Evolutionary conservation across 2,888 invertebrate species (phyloP).

Genomic region (Meiosimyza decipiens): DNA sequence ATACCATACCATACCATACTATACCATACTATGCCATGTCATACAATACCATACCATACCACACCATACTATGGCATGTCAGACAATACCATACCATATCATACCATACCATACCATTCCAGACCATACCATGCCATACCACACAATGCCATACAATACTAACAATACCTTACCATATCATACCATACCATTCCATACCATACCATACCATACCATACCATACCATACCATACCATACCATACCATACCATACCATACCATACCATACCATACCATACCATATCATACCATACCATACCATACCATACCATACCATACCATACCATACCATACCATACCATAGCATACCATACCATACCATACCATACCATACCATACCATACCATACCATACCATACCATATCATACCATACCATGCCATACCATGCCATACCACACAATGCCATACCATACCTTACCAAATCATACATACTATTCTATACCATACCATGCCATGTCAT

Average conservation of each 20-base stretch:
- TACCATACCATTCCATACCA: conserved; percentile 1
- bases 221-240: conserved; percentile 13
- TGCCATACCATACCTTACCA: conserved; percentile 19
- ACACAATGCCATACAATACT: not conserved
- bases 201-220: conserved; percentile 7
- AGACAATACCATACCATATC: not conserved
- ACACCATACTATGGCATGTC: not conserved
- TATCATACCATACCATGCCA: conserved; percentile 23
- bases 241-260: conserved; percentile 13
- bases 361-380: conserved; percentile 10
- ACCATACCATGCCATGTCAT: conserved; percentile 10
- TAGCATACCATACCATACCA: conserved; percentile 6
- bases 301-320: conserved; percentile 11
- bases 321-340: conserved; percentile 7
- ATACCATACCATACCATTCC: conserved; percentile 8
- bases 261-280: conserved; percentile 13
- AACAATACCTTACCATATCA: not conserved
- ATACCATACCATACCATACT: too few relatives aligned
- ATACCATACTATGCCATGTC: not conserved
- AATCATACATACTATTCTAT: conserved; percentile 5
- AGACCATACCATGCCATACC: conserved; percentile 2
- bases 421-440: conserved; percentile 14
- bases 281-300: conserved; percentile 12
- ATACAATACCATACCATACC: too few relatives aligned
- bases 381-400: conserved; percentile 13